Evolutionary conservation across 2,113 vertebrate species (phyloP).

Genomic region (Rana temporaria): DNA sequence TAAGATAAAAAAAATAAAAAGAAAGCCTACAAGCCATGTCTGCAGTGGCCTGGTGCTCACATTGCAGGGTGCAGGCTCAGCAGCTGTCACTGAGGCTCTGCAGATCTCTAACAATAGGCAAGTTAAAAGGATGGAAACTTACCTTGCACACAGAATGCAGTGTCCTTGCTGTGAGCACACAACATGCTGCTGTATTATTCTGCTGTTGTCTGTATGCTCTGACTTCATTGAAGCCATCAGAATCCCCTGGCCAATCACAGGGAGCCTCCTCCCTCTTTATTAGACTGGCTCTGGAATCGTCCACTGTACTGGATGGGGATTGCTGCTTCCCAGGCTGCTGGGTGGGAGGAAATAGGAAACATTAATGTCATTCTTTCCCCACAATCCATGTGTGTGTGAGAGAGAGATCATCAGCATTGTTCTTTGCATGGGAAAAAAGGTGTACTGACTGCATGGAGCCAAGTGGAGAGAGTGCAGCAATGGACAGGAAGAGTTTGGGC

Average conservation of each 20-base stretch:
- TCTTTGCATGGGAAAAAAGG: background rate
- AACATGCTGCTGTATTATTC: conserved; percentile 50
- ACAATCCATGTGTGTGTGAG: background rate
- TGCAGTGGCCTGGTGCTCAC: conserved; percentile 2
- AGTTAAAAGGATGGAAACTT: conserved; percentile 23
- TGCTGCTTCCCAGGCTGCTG: background rate
- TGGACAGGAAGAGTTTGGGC: too few species aligned
- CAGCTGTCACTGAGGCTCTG: background rate
- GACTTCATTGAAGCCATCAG: conserved; percentile 48
- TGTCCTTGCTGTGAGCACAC: conserved; percentile 39
- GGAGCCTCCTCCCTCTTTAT: conserved; percentile 34
- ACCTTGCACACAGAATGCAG: conserved; percentile 33
- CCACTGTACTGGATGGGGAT: background rate
- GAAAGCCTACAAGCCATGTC: background rate
- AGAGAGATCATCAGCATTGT: background rate
- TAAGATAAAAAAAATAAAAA: background rate
- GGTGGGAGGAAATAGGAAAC: background rate
- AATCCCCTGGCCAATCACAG: conserved; percentile 42
- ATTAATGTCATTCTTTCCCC: background rate
- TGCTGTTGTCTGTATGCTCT: conserved; percentile 33
- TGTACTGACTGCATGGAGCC: background rate
- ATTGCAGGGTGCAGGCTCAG: background rate
- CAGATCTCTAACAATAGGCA: conserved; percentile 10
- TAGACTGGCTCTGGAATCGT: conserved; percentile 50
- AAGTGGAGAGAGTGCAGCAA: too few species aligned